These are phyloP conservation scores for Glomeris marginata DNA, from an alignment of 2,888 invertebrate genomes.

Conservation along the genomic window DNA sequence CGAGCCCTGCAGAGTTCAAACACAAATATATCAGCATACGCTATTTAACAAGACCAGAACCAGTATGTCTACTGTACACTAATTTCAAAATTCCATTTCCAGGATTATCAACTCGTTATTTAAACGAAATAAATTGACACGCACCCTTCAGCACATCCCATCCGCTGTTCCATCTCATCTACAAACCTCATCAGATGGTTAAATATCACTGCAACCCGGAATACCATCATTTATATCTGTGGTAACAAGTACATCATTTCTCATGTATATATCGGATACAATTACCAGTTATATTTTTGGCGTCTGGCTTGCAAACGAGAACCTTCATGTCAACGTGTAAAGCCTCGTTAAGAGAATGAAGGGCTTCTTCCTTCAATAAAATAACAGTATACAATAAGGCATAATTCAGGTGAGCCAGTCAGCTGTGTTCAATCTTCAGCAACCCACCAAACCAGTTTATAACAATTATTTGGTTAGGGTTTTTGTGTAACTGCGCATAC, in stretches of 20 bases:
- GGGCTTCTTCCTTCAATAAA: constrained; percentile 9
- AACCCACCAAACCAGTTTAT: not conserved
- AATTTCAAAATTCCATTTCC: too few species aligned
- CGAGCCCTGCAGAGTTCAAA: constrained; percentile 31
- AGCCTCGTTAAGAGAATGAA: constrained; percentile 11
- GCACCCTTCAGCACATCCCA: constrained; percentile 29
- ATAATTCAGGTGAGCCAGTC: not conserved
- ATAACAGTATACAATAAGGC: too few species aligned
- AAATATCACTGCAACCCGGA: constrained; percentile 52
- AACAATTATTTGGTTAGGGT: too few species aligned
- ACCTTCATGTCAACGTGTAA: constrained; percentile 36
- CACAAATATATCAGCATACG: not conserved
- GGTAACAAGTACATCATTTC: not conserved
- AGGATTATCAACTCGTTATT: too few species aligned
- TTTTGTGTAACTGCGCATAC: too few species aligned
- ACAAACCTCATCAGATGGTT: constrained; percentile 68
- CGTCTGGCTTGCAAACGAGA: constrained; percentile 48
- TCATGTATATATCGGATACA: too few species aligned
- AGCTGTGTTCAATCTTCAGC: not conserved
- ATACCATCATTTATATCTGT: not conserved
- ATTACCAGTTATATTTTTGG: constrained; percentile 36
- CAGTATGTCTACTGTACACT: too few species aligned
- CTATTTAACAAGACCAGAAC: too few species aligned
- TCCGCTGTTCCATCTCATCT: constrained; percentile 60
- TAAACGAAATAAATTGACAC: too few species aligned